Evolutionary conservation across 2,888 invertebrate genomes (phyloP).

Genomic region (Microdon myrmicae): DNA sequence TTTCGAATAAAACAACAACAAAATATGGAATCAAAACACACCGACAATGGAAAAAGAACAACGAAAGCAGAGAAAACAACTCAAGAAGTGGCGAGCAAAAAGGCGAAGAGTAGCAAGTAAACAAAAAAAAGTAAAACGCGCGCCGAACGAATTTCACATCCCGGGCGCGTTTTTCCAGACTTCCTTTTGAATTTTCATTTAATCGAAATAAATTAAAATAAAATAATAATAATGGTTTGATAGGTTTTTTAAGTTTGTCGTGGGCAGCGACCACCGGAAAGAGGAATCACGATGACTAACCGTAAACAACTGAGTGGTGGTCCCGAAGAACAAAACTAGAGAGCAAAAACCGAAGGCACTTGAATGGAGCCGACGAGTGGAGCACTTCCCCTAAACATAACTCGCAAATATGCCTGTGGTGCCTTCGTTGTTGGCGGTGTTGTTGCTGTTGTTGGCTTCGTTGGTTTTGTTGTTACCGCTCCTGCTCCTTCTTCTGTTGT

Average conservation of each 20-base stretch:
- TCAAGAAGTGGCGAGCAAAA: conserved; percentile 35
- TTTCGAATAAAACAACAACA: conserved; percentile 4
- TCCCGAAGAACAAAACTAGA: conserved; percentile 40
- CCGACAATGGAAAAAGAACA: too few species aligned
- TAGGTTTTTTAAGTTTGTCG: conserved; percentile 12
- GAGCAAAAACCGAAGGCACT: conserved; percentile 28
- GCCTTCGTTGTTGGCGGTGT: too few species aligned
- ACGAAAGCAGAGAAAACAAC: conserved; percentile 11
- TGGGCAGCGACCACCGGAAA: conserved; percentile 49
- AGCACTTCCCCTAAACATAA: conserved; percentile 3
- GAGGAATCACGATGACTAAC: conserved; percentile 56
- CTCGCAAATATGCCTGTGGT: too few species aligned
- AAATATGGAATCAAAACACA: too few species aligned
- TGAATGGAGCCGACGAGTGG: neutral
- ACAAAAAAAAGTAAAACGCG: conserved; percentile 26
- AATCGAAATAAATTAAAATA: conserved; percentile 9
- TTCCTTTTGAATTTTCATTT: conserved; percentile 18
- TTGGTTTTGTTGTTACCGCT: too few species aligned
- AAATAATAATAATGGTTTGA: conserved; percentile 1
- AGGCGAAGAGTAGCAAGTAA: conserved; percentile 43
- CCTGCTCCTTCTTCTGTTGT: too few species aligned
- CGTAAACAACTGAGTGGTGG: conserved; percentile 57
- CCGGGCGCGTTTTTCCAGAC: conserved; percentile 41
- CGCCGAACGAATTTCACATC: conserved; percentile 39
- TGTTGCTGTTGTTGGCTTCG: too few species aligned